Evolutionary conservation across 2,888 invertebrate genomes (phyloP).

Genomic region (Entomobrya multifasciata): DNA sequence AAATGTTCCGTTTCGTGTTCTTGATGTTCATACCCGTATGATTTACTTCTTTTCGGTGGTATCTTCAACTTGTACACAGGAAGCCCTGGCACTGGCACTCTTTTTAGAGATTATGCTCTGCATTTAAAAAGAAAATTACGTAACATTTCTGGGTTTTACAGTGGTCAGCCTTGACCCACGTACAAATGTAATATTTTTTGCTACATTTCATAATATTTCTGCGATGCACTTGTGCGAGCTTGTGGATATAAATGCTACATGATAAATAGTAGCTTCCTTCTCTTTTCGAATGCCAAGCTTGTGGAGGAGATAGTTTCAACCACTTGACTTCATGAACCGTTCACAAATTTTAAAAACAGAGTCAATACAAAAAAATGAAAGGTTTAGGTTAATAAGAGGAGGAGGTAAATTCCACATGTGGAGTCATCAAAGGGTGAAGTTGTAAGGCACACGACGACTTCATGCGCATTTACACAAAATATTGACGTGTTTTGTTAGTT

Average conservation of each 20-base stretch:
- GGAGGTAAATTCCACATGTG: slow-evolving; percentile 18
- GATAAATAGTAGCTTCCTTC: too few relatives aligned
- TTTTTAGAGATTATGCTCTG: too few relatives aligned
- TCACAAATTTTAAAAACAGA: slow-evolving; percentile 9
- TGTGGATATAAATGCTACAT: too few relatives aligned
- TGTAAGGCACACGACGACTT: slow-evolving; percentile 30
- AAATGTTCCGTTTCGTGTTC: slow-evolving; percentile 65
- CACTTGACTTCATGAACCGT: slow-evolving; percentile 25
- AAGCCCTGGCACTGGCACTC: slow-evolving; percentile 51
- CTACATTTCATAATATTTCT: neutral
- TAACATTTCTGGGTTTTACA: slow-evolving; percentile 52
- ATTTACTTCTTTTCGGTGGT: neutral
- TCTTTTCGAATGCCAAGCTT: too few relatives aligned
- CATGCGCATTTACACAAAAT: slow-evolving; percentile 19
- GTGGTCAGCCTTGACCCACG: slow-evolving; percentile 68
- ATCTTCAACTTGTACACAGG: slow-evolving; percentile 46
- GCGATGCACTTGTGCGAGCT: neutral
- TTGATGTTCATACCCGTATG: slow-evolving; percentile 10
- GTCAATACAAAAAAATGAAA: slow-evolving; percentile 35
- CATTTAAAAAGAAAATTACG: too few relatives aligned
- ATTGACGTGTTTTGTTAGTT: slow-evolving; percentile 24
- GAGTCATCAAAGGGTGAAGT: slow-evolving; percentile 39
- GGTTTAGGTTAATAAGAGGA: slow-evolving; percentile 20
- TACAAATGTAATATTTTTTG: slow-evolving; percentile 28
- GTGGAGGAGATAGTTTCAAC: too few relatives aligned